These are phyloP conservation scores for Camelus bactrianus DNA, from an alignment of 2,113 vertebrate genomes.

Conservation along the genomic window DNA sequence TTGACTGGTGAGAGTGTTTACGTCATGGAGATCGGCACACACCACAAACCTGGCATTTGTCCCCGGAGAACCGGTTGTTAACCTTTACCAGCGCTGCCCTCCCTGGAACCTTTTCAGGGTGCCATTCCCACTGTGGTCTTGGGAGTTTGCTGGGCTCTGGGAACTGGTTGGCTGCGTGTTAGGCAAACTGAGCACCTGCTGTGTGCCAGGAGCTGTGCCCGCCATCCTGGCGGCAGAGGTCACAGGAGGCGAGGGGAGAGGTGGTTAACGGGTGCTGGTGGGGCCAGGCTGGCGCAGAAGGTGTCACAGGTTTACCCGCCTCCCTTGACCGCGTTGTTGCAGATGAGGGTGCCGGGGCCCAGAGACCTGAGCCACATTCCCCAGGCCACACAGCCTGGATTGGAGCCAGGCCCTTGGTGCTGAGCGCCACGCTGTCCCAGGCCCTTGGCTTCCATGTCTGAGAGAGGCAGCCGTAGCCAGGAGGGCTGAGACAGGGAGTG, in stretches of 20 bases:
- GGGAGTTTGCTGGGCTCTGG: not conserved
- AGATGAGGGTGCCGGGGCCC: fast-evolving
- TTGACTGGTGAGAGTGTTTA: too few relatives aligned
- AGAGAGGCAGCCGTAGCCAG: not conserved
- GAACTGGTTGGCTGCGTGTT: not conserved
- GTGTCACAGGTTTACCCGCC: not conserved
- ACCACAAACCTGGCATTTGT: not conserved
- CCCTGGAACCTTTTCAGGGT: not conserved
- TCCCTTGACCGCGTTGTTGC: not conserved
- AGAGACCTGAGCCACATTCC: not conserved
- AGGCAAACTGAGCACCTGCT: not conserved
- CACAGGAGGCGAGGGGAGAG: not conserved
- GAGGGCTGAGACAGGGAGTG: fast-evolving
- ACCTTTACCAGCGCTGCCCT: fast-evolving
- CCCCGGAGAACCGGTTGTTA: not conserved
- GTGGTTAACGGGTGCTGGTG: not conserved
- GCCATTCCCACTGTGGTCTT: not conserved
- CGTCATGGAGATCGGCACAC: not conserved
- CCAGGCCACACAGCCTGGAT: not conserved
- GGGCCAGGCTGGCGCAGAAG: not conserved
- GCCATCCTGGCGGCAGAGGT: not conserved
- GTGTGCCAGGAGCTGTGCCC: not conserved
- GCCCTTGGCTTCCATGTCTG: not conserved
- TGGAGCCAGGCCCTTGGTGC: not conserved
- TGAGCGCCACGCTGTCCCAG: not conserved